Conservation (phyloP, 2,113 vertebrate species). For the Menura novaehollandiae region DNA sequence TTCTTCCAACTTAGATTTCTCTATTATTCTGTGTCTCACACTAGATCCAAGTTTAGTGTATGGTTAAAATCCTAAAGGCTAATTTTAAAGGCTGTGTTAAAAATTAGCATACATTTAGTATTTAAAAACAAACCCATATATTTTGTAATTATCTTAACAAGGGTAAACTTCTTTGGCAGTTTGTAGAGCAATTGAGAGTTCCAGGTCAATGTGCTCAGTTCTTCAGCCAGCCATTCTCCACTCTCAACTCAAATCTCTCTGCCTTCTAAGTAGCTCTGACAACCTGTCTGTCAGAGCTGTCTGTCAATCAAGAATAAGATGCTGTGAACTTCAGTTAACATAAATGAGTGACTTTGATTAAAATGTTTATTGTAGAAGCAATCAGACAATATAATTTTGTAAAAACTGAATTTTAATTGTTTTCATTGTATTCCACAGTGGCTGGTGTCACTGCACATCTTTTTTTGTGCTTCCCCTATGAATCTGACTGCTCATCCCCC, state of each 20-base stretch:
- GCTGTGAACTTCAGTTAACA: background rate
- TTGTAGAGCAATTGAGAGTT: background rate
- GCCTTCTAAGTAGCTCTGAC: background rate
- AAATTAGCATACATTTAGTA: background rate
- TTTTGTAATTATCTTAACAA: background rate
- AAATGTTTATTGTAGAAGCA: background rate
- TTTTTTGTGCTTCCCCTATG: background rate
- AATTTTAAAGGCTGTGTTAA: background rate
- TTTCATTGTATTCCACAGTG: background rate
- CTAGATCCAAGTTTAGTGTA: background rate
- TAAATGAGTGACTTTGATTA: background rate
- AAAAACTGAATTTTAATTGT: background rate
- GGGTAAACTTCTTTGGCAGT: background rate
- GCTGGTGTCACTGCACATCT: background rate
- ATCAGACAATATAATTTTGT: background rate
- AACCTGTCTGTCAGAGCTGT: background rate
- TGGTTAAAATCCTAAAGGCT: background rate
- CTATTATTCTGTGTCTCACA: background rate
- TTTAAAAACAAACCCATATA: fast-evolving
- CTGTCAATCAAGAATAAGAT: background rate
- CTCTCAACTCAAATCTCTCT: background rate
- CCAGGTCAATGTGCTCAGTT: background rate
- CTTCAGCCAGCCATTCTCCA: background rate
- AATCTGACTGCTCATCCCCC: background rate
- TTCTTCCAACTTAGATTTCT: background rate